Conservation (phyloP, 2,888 invertebrate genomes). For the Abrostola triplasia region DNA sequence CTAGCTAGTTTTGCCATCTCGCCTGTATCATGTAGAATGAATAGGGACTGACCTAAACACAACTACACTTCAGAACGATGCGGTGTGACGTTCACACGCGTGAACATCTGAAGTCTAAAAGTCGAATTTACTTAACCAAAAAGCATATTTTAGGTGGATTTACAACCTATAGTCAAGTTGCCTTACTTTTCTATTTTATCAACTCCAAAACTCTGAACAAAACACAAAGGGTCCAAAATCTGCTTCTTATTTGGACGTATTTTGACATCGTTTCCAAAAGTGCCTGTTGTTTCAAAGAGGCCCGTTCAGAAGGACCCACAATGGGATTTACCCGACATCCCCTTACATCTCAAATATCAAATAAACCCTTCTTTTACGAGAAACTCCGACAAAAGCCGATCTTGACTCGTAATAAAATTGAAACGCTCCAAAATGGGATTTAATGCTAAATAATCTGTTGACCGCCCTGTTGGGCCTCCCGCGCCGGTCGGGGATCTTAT, state of each 20-base stretch:
- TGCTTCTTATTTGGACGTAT: slow-evolving; percentile 5
- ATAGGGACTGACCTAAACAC: no score
- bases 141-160: no score
- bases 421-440: slow-evolving; percentile 2
- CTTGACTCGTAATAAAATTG: slow-evolving; percentile 23
- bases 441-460: slow-evolving; percentile 1
- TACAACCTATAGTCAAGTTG: no score
- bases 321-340: slow-evolving; percentile 14
- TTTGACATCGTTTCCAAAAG: slow-evolving; percentile 25
- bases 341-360: slow-evolving; percentile 37
- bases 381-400: slow-evolving; percentile 30
- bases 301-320: slow-evolving; percentile 11
- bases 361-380: slow-evolving; percentile 34
- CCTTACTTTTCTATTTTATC: neutral
- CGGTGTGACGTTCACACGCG: no score
- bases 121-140: no score
- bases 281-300: slow-evolving; percentile 16
- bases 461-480: neutral
- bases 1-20: no score
- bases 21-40: no score
- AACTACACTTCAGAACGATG: no score
- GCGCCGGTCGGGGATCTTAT: no score
- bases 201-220: neutral
- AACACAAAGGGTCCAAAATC: slow-evolving; percentile 7
- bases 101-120: no score